Evolutionary conservation across 2,797 vertebrate species (phyloP), one percentile per base, ranked within the genome.

Genomic region (Xiphorhynchus erythropygius): DNA sequence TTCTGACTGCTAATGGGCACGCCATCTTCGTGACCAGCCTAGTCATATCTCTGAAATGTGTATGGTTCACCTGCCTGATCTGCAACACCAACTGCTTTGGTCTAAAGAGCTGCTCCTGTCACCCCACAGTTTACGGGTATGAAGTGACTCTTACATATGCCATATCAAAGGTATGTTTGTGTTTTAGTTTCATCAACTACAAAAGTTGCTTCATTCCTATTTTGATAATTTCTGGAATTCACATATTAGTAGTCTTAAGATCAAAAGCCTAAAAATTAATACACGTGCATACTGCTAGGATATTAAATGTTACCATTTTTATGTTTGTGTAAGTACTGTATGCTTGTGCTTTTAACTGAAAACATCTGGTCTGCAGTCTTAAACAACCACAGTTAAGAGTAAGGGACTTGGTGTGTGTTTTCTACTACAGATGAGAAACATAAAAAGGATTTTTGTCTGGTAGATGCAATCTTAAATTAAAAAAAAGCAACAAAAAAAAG

Each of bases 41-140:
- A 32, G 35, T 18, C 4, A 0, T 50, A 2, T 32, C 57, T 71
- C 42, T 64, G 52, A 73, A 67, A 35, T n/a, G 0, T 0, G 3
- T 32, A 1, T 21, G n/a, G n/a, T 59, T n/a, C 10, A 1, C 44
- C 53, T 81, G 60, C 15, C 60, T 59, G 68, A 35, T 74, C 60
- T 53, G 77, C 76, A 55, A 2, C 24, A 35, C 28, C 23, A 9
- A 1, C 55, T 44, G 39, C 35, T 57, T 73, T 53, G 30, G 33
- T 60, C 16, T 46, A 5, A 56, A 37, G 30, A 60, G 18, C 27
- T 80, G 23, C 44, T 86, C 30, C 73, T 39, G 37, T 56, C 4
- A 3, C 44, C 30, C 22, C 56, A 15, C 27, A 9, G 2, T 42
- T 44, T 49, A 30, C 32, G 47, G 53, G 16, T 35, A 4, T 60